Conservation (phyloP, 2,888 invertebrate species). For the Lepidocyrtinus sp. region DNA sequence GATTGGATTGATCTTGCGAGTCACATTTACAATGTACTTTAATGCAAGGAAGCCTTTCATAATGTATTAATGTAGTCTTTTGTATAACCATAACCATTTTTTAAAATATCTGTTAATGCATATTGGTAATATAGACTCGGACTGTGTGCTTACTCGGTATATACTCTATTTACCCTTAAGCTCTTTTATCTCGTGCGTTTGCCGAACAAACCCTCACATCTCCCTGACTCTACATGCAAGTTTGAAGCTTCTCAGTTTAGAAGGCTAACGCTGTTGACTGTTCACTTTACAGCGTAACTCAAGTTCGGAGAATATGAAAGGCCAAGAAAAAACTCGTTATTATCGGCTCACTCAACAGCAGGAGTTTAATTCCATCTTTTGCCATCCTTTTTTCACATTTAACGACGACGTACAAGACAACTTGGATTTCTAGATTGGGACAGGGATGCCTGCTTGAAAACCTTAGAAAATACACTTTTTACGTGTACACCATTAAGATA, state of each 20-base stretch:
- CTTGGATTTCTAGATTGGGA: not conserved
- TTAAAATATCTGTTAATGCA: constrained; percentile 18
- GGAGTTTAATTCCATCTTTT: not conserved
- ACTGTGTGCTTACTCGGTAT: constrained; percentile 20
- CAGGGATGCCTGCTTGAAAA: no score
- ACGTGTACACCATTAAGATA: not conserved
- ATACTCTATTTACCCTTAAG: constrained; percentile 43
- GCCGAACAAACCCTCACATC: not conserved
- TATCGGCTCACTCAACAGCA: constrained; percentile 7
- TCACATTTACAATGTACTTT: constrained; percentile 9
- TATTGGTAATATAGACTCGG: constrained; percentile 8
- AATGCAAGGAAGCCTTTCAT: not conserved
- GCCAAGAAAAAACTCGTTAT: no score
- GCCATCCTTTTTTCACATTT: no score
- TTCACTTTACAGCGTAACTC: no score
- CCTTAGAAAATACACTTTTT: not conserved
- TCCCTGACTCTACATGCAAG: no score
- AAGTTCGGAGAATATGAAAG: no score
- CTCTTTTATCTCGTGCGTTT: constrained; percentile 31
- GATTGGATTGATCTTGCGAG: constrained; percentile 35
- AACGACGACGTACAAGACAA: not conserved
- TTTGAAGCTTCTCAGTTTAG: no score
- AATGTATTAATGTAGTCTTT: constrained; percentile 13
- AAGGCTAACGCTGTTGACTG: no score
- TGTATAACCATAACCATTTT: constrained; percentile 19